Base-by-base conservation (phyloP, 1,140 invertebrate species). In the Macrocentrus cingulum region DNA sequence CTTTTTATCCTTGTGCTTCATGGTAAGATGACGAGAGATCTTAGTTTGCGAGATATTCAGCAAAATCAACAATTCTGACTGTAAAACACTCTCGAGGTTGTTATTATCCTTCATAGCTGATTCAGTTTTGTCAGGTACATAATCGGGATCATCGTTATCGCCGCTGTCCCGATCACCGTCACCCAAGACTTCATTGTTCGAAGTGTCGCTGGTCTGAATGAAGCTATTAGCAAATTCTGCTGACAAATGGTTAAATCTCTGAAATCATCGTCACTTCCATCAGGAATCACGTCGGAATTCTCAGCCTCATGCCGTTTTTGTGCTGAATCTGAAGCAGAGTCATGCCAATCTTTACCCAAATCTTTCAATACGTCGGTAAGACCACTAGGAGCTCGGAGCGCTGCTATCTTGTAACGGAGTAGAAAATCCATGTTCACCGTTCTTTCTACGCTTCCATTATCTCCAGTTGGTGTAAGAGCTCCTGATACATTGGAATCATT, bases 1-100 rank as follows among this genome's bases (percentile, higher is more conserved):
- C 13, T 19, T 29, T 55, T 60, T 20, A 22, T 49, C 18, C 46
- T 60, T 60, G 45, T 60, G 58, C 18, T 54, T 55, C 6, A 48
- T 0, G 7, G 13, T 29, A 6, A 60, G 19, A 55, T 60, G 58
- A 8, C 58, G 39, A 13, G 42, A 19, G 18, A 60, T 32, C 18
- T 60, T 60, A 18, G 32, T 37, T 54, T 55, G n/a, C n/a, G n/a
- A n/a, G n/a, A n/a, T n/a, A n/a, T n/a, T n/a, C n/a, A n/a, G n/a
- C n/a, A n/a, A n/a, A n/a, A n/a, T n/a, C n/a, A n/a, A n/a, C n/a
- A n/a, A n/a, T n/a, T n/a, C n/a, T n/a, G n/a, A n/a, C n/a, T n/a
- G n/a, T n/a, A n/a, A n/a, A n/a, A n/a, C n/a, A n/a, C n/a, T n/a
- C n/a, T n/a, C n/a, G n/a, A n/a, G n/a, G n/a, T n/a, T n/a, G n/a